Base-by-base conservation (phyloP, 1,140 invertebrate genomes). In the Oreohelix idahoensis region DNA sequence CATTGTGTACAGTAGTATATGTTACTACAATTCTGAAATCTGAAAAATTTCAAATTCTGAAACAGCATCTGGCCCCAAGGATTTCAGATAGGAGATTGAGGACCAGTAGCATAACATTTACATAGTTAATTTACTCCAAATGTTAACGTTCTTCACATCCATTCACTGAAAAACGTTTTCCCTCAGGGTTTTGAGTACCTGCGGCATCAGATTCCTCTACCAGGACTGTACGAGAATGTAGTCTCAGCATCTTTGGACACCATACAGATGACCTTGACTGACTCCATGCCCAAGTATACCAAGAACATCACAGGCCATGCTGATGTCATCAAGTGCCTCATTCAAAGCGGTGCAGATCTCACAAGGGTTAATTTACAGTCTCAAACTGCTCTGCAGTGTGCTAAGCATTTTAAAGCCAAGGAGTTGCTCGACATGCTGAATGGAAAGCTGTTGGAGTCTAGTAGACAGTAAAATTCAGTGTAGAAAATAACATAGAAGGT, bases 181-280 rank as follows among this genome's bases (percentile, higher is more conserved):
- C 42, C 35, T 36, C 73, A 75, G 73, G 73, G 73, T 49, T 29
- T 15, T 49, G 26, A 39, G 17, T 79, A 79, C 35, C 42, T 79
- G 15, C 36, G 38, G 26, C 8, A 39, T 26, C 35, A 69, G 29
- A 79, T 69, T 66, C 35, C 35, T n/a, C 26, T 79, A 23, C 78
- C 78, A 39, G 53, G 36, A 20, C 15, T 79, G 53, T 79, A 79
- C 42, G 49, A 69, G 26, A 32, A 79, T 29, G 58, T 63, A 26
- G 29, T 32, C 8, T n/a, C 35, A 1, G 78, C 39, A 39, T 23
- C 49, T 20, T 11, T 79, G n/a, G 78, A 79, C 39, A 29, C 36
- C 8, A 49, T 79, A 1, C 29, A 69, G 58, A 69, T 66, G 32
- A 79, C 36, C 0, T 4, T 69, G 49, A 39, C 35, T 11, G 35